Evolutionary conservation across 2,797 vertebrate genomes (phyloP), one percentile per base, ranked within the genome.

Genomic region (Hoplostethus mediterraneus): DNA sequence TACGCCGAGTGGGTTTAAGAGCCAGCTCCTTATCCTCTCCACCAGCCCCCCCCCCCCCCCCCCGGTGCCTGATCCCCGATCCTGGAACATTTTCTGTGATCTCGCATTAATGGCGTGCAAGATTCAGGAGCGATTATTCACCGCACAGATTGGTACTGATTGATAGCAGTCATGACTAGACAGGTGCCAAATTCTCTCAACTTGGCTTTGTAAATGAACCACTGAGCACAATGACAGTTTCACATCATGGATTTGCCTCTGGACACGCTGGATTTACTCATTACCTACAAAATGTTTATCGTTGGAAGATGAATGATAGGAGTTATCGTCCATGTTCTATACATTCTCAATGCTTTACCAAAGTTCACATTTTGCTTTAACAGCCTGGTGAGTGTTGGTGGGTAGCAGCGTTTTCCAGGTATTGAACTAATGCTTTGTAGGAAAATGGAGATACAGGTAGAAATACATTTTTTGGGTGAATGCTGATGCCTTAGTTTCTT

Each of bases 21-120:
- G 79, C 81, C 82, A 62, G 54, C 63, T 83, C 11, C 53, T 92
- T 86, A 89, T 92, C 90, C 85, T 87, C 87, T 89, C 85, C 85
- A 2, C 71, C 70, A 49, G 75, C 67, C 74, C 59, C 28, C 11
- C 85, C 85, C 1, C 71, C 70, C 45, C 73, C 67, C 74, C 59
- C 28, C 11, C 28, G 14, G 54, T 58, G 69, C 59, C 57, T 28
- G 33, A 33, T 4, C 33, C 33, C 4, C 79, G 81, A 85, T 88
- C 80, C 77, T 83, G 82, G 82, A 86, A 91, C 89, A 83, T 71
- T 79, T 71, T 75, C 60, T 57, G 67, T 76, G 79, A 80, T 88
- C 75, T 62, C 44, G 9, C 47, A 55, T 54, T 36, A 54, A 57
- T n/a, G 54, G 36, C 63, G 64, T 12, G 31, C 42, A 69, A 63